Conservation (phyloP, 1,140 invertebrate genomes). For the Trachelipus rathkii region DNA sequence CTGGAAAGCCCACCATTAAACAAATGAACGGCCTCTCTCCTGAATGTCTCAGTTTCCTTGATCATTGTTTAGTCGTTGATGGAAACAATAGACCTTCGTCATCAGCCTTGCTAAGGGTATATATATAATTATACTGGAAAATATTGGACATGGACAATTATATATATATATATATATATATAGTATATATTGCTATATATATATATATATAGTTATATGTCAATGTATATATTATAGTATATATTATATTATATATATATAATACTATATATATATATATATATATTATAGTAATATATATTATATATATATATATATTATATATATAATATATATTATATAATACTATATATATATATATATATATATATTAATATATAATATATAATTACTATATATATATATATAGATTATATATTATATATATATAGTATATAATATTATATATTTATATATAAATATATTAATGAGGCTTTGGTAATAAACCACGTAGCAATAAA, state of each 20-base stretch:
- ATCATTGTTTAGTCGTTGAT: not conserved
- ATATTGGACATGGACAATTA: not conserved
- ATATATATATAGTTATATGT: not conserved
- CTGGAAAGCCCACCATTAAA: slow-evolving; percentile 85
- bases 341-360: slow-evolving; percentile 4
- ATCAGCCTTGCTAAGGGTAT: not conserved
- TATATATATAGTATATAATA: not conserved
- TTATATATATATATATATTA: no score
- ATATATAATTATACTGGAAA: not conserved
- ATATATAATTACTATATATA: not conserved
- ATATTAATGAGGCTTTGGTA: no score
- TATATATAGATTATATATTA: slow-evolving; percentile 6
- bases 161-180: slow-evolving; percentile 15
- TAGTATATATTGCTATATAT: not conserved
- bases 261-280: no score
- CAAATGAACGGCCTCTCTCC: slow-evolving; percentile 74
- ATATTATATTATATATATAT: not conserved
- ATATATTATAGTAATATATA: no score
- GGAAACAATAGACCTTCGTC: not conserved
- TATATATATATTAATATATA: slow-evolving; percentile 6
- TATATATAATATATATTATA: no score
- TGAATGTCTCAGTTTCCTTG: slow-evolving; percentile 47
- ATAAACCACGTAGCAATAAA: no score
- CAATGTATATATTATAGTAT: slow-evolving; percentile 11
- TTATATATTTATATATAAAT: not conserved